Evolutionary conservation across 1,140 invertebrate genomes (phyloP), one percentile per base, ranked within the genome.

Genomic region (Myzus persicae): DNA sequence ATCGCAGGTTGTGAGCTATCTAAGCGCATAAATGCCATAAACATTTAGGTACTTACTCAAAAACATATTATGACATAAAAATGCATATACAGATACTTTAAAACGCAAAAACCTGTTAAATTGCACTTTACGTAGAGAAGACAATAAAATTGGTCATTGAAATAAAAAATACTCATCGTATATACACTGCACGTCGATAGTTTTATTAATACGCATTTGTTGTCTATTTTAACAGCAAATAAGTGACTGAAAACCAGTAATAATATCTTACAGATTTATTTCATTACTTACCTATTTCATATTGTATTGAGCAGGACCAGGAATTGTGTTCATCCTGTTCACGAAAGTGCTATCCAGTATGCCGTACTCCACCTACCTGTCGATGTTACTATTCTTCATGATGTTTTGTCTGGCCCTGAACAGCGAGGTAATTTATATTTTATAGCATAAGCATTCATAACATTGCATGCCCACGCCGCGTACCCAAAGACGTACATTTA

Each of bases 331-430:
- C 95, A 97, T 98, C 44, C 97, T 98, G 3, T 98, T 98, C 95
- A 98, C 98, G 7, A 97, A 98, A 96, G 98, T 97, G 40, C 96
- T 98, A 95, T 97, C 97, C 81, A 98, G 98, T 95, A 98, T 99
- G 97, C 98, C 98, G 38, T 96, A 97, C 48, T 96, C 98, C 11
- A 97, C 98, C 95, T 95, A 98, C 24, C 98, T 98, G 98, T 97
- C 98, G 0, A 97, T 98, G 2, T 95, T 98, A 94, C 98, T 99
- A 95, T 99, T 99, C 96, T 97, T 98, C 94, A 98, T 98, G 97
- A 96, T 99, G 91, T 96, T 98, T 40, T 98, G 98, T 95, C 96
- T 98, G 8, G 98, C 98, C 67, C 96, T 99, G 48, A 98, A 99
- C 95, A 99, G 98, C 95, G 98, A 98, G 96, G 98, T 98, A 96